Evolutionary conservation across 1,140 invertebrate species (phyloP).

Genomic region (Rhagoletis zephyria): DNA sequence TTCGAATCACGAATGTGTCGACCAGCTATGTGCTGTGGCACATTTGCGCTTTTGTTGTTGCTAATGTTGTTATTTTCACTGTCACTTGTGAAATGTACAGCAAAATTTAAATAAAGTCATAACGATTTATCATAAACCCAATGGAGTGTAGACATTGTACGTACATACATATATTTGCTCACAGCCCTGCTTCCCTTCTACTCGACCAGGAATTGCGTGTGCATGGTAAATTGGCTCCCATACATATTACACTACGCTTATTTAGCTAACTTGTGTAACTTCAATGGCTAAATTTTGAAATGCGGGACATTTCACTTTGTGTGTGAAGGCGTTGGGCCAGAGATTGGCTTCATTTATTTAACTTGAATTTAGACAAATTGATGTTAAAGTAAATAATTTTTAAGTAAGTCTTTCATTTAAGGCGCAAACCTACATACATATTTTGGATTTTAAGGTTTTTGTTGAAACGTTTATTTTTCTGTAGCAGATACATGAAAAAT

Average conservation of each 20-base stretch:
- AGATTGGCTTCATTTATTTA: no score
- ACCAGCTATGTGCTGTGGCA: neutral
- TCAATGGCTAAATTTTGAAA: no score
- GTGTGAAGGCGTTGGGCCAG: no score
- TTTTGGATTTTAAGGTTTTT: no score
- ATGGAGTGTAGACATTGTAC: conserved; percentile 14
- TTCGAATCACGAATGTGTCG: neutral
- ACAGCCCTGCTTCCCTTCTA: no score
- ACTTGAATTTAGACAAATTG: no score
- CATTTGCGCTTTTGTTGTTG: neutral
- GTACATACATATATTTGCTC: neutral
- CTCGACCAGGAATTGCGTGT: neutral
- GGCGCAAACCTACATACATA: no score
- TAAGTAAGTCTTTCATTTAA: no score
- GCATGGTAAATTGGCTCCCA: conserved; percentile 6
- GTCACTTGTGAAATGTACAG: conserved; percentile 42
- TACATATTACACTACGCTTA: neutral
- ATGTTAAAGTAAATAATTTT: no score
- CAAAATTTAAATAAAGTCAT: conserved; percentile 56
- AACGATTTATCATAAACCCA: conserved; percentile 52
- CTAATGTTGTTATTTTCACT: conserved; percentile 16
- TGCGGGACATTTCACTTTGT: no score
- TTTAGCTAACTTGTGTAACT: neutral
- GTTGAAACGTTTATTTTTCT: no score
- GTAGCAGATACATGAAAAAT: no score